Conservation (phyloP, 2,797 vertebrate genomes). For the Octomys mimax region DNA sequence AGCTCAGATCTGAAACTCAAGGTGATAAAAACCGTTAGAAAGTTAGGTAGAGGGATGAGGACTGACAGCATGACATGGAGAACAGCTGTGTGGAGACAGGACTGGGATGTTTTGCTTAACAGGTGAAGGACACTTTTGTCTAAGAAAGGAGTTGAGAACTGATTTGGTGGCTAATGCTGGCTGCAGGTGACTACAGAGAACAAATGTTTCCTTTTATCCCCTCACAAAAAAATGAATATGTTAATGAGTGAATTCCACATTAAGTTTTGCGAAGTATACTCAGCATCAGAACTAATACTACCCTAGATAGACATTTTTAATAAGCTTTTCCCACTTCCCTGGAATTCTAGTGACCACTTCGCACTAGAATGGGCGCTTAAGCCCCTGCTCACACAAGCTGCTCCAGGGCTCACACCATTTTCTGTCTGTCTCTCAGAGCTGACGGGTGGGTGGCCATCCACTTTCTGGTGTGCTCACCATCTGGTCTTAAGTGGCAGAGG, state of each 20-base stretch:
- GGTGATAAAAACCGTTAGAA: not conserved
- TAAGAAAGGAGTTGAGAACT: constrained; percentile 4
- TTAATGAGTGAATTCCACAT: not conserved
- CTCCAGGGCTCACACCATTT: not conserved
- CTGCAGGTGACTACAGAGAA: not conserved
- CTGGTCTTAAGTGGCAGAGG: not conserved
- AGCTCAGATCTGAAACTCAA: not conserved
- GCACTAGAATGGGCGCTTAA: too few relatives aligned
- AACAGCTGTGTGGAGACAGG: not conserved
- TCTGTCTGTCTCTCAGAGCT: not conserved
- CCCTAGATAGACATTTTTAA: not conserved
- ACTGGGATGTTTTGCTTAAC: not conserved
- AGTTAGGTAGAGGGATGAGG: not conserved
- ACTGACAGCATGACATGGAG: not conserved
- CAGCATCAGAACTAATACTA: not conserved
- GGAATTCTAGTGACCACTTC: not conserved
- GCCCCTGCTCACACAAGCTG: rapidly evolving
- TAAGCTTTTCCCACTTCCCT: not conserved
- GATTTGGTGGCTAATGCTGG: not conserved
- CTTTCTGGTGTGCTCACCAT: not conserved
- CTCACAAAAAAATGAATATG: not conserved
- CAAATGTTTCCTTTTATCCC: not conserved
- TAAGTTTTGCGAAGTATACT: not conserved
- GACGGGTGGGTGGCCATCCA: not conserved
- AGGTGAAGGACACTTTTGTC: not conserved